Conservation (phyloP, 2,797 vertebrate genomes). For the Sebastiscus tertius region DNA sequence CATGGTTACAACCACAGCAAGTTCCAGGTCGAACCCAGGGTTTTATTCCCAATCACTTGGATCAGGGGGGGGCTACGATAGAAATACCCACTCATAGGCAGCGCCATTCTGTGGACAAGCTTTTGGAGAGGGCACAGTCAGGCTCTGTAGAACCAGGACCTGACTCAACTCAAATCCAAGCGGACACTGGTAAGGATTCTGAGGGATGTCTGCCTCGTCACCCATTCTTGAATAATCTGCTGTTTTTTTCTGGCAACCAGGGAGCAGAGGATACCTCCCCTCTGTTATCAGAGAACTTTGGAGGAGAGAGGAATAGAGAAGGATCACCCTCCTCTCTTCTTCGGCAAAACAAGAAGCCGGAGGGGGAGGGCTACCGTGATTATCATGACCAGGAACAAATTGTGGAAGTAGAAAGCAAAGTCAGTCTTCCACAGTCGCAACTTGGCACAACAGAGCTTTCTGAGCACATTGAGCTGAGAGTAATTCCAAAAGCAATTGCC, state of each 20-base stretch:
- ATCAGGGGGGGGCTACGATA: not conserved
- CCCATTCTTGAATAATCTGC: slow-evolving; percentile 12
- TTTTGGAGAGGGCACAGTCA: not conserved
- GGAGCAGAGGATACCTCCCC: slow-evolving; percentile 24
- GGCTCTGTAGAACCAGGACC: not conserved
- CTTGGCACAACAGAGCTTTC: slow-evolving; percentile 13
- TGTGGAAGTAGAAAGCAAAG: slow-evolving; percentile 16
- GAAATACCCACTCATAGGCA: slow-evolving; percentile 4
- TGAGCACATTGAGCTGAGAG: slow-evolving; percentile 5
- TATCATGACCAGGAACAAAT: slow-evolving; percentile 31
- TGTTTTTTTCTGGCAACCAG: slow-evolving; percentile 27
- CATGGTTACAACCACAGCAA: not conserved
- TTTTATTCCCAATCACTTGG: slow-evolving; percentile 17
- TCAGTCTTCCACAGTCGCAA: slow-evolving; percentile 13
- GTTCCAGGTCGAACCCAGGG: not conserved
- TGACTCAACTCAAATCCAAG: slow-evolving; percentile 11
- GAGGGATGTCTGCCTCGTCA: slow-evolving; percentile 21
- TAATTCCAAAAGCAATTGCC: slow-evolving; percentile 1
- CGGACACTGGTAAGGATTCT: slow-evolving; percentile 11
- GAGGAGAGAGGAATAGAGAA: slow-evolving; percentile 10
- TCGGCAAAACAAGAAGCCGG: slow-evolving; percentile 1
- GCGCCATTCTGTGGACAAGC: slow-evolving; percentile 4
- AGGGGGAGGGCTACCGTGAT: slow-evolving; percentile 11
- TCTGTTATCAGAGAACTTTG: slow-evolving; percentile 16
- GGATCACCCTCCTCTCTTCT: slow-evolving; percentile 12